Percentiles rank a stretch among this genome's conserved stretches.
Conservation (phyloP, 2,888 invertebrate genomes). For the Nemapogon koenigi region DNA sequence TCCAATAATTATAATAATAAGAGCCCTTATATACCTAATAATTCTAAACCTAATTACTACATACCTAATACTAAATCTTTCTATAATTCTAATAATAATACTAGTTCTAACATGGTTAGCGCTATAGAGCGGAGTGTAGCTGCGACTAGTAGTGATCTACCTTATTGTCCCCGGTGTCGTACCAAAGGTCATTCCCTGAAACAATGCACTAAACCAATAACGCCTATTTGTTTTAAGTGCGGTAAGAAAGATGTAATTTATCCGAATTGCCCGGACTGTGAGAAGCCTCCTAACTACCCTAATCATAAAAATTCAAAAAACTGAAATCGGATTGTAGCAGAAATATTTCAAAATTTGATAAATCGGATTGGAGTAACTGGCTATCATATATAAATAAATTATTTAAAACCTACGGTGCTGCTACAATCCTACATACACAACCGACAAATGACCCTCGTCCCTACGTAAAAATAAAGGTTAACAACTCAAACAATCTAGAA, state of each 20-base stretch:
- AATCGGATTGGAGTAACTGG: slow-evolving; percentile 15
- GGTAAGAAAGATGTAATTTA: neutral
- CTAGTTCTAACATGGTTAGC: too few species aligned
- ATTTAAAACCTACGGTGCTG: slow-evolving; percentile 11
- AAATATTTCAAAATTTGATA: slow-evolving; percentile 7
- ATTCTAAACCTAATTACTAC: neutral
- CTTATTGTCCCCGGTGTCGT: slow-evolving; percentile 1
- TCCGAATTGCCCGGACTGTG: neutral
- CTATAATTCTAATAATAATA: neutral
- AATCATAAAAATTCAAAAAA: neutral
- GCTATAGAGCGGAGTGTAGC: neutral
- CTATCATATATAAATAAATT: slow-evolving; percentile 12
- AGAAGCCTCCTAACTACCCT: neutral
- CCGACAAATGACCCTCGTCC: slow-evolving; percentile 14
- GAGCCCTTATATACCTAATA: neutral
- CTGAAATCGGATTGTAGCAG: neutral
- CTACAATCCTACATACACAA: slow-evolving; percentile 15
- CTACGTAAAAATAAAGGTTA: slow-evolving; percentile 13
- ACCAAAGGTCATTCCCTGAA: neutral
- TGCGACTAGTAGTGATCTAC: neutral
- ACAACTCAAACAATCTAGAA: neutral
- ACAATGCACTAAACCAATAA: neutral
- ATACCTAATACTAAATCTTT: too few species aligned
- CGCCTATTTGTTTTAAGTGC: neutral
- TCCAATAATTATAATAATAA: neutral